These are phyloP conservation scores for Flexamia atlantica DNA, from an alignment of 2,888 invertebrate species.

Conservation along the genomic window DNA sequence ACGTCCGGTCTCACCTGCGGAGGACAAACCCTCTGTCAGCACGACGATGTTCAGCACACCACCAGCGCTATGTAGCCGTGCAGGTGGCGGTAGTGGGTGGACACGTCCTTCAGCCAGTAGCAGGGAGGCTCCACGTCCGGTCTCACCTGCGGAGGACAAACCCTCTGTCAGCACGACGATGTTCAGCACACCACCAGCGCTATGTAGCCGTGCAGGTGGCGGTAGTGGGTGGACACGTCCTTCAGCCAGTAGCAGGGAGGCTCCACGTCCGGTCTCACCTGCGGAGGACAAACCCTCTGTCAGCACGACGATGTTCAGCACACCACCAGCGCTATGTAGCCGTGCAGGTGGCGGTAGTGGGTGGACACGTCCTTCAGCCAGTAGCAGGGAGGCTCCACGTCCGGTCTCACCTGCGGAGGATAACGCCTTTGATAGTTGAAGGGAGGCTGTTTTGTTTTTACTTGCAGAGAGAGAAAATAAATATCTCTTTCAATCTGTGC, in stretches of 20 bases:
- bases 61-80: conserved; percentile 91
- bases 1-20: background rate
- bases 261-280: background rate
- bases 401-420: background rate
- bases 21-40: conserved; percentile 81
- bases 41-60: conserved; percentile 92
- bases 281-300: conserved; percentile 77
- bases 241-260: conserved; percentile 73
- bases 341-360: conserved; percentile 84
- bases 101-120: conserved; percentile 76
- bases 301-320: conserved; percentile 91
- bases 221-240: conserved; percentile 80
- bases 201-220: conserved; percentile 87
- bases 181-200: conserved; percentile 89
- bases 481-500: too few species aligned
- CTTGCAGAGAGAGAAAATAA: too few species aligned
- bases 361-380: conserved; percentile 78
- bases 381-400: conserved; percentile 27
- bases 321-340: conserved; percentile 89
- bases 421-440: too few species aligned
- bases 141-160: background rate
- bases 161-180: conserved; percentile 93
- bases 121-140: conserved; percentile 9
- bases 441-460: too few species aligned
- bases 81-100: conserved; percentile 80